Evolutionary conservation across 2,113 vertebrate genomes (phyloP), one percentile per base, ranked within the genome.

Genomic region (Seriola dumerili): DNA sequence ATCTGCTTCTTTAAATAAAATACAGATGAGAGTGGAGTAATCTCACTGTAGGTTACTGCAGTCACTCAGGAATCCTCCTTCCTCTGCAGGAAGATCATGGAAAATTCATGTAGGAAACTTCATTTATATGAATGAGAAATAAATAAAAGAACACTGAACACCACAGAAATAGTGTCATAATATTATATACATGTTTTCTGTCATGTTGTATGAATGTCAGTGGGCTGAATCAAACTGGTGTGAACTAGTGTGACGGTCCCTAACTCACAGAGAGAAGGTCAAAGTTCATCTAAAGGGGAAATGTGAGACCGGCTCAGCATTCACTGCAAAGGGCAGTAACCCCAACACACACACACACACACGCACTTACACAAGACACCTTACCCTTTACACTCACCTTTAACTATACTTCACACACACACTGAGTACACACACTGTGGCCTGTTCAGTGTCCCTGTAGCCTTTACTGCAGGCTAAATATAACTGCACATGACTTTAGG

Each of bases 341-440:
- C 59, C 75, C 17, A 12, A 72, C 59, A 85, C 74, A 65, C 87
- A 81, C 75, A 70, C 64, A 70, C 77, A 67, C 68, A 55, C 70
- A 61, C 59, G 66, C 66, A 66, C 61, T 58, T 50, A 70, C 57
- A 71, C 23, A 76, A 76, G 52, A 81, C 78, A 54, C 63, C 34
- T 76, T 89, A 87, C 80, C 90, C 88, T 90, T 90, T 90, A 72
- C 63, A 44, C 72, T 87, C 86, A 85, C 90, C 88, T 89, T 88
- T 80, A 86, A 72, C 75, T 78, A 65, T 74, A 40, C 63, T 59
- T 50, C 63, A 66, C 46, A 52, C 66, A 48, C 71, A 69, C 74
- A 42, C 54, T 42, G 40, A 42, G 8, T 42, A 78, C 65, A 50
- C 61, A 73, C 55, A 46, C 23, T 8, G 57, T 8, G 25, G 57